Evolutionary conservation across 92 coral and sea anemone species (phyloP).

Genomic region (Scolanthus callimorphus): DNA sequence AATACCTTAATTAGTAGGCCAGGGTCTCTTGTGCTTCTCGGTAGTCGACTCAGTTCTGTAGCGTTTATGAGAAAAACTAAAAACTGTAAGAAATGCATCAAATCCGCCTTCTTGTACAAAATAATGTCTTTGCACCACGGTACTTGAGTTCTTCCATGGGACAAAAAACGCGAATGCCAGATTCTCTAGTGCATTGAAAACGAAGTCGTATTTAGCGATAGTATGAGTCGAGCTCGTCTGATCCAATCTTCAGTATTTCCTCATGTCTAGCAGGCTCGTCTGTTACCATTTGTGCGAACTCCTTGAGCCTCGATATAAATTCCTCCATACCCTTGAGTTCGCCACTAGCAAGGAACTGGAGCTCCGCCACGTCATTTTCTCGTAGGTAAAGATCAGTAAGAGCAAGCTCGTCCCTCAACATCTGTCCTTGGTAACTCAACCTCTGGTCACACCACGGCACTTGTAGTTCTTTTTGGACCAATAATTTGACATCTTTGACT

Average conservation of each 20-base stretch:
- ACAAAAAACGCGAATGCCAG: conserved; percentile 66
- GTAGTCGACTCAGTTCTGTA: conserved; percentile 12
- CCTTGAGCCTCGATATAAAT: conserved; percentile 22
- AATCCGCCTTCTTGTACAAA: conserved; percentile 86
- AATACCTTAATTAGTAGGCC: background rate
- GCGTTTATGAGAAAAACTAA: conserved; percentile 44
- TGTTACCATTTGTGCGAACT: conserved; percentile 21
- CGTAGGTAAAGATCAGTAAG: conserved; percentile 61
- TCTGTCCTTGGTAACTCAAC: conserved; percentile 36
- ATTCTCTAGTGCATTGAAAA: conserved; percentile 39
- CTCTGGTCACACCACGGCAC: conserved; percentile 66
- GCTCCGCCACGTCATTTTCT: conserved; percentile 43
- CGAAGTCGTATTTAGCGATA: conserved; percentile 44
- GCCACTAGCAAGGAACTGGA: conserved; percentile 35
- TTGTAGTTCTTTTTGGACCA: conserved; percentile 34
- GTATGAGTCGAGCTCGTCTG: background rate
- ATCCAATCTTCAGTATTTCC: background rate
- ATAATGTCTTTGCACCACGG: conserved; percentile 75
- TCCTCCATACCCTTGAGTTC: conserved; percentile 29
- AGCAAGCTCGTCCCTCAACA: conserved; percentile 28
- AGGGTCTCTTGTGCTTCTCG: background rate
- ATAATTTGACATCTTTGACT: conserved; percentile 46
- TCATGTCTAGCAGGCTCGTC: background rate
- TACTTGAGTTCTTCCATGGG: conserved; percentile 71
- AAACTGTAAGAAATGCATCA: conserved; percentile 61